Base-by-base conservation (phyloP, 2,888 invertebrate genomes). In the Apodemia zela region DNA sequence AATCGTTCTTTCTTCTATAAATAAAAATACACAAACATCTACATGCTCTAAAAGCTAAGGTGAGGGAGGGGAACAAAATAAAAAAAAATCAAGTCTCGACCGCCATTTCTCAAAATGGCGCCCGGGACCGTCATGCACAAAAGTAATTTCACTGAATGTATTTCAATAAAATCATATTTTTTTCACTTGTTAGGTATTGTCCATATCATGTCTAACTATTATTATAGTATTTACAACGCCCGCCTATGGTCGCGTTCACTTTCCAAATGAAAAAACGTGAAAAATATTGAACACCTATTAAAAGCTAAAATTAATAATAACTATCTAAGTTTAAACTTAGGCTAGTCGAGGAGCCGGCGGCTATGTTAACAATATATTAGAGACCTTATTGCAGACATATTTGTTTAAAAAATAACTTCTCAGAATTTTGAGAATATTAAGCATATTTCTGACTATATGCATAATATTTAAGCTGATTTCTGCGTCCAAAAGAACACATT, bases 181-280 rank as follows among this genome's bases (percentile, higher is more conserved):
- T 82, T 87, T 82, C 89, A 90, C 90, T 89, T 89, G 90, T 91
- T 89, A 90, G 89, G 90, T 90, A 91, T 91, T 89, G 90, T 91
- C 90, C 90, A 86, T 88, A 89, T 84, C 79, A 76, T 87, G 81
- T 82, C 89, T 89, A 89, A 81, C 86, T 88, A 88, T 85, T 79
- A 82, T 85, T 79, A 82, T 85, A 82, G 80, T 89, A 89, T 90
- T 82, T 90, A 89, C 89, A 79, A 54, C 63, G 70, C 70, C 70
- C 75, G 76, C 73, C 72, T 83, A 88, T 85, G 88, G 86, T 81
- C 82, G 76, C 76, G 75, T 75, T 73, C 70, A 74, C 73, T 77
- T 78, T 79, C 73, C 78, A 80, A 79, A 77, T 73, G 73, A 76
- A 75, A 77, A 75, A 77, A 75, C 80, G 79, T 80, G 81, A 82